A percentile compares a stretch with the other conserved stretches of the same genome.
Evolutionary conservation across 2,888 invertebrate genomes (phyloP).

Genomic region (Drosophila meridiana): DNA sequence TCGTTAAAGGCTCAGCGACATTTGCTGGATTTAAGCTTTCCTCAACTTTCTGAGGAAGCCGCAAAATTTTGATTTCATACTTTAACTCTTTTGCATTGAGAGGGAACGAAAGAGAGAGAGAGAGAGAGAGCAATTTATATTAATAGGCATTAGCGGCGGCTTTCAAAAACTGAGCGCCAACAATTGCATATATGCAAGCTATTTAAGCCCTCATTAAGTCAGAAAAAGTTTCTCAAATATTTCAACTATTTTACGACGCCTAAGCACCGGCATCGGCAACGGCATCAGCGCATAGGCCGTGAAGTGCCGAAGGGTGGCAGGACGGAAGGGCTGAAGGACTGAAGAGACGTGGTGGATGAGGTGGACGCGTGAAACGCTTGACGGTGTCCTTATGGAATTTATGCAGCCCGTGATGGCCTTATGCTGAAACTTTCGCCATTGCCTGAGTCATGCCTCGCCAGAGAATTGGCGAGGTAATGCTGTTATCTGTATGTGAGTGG

Average conservation of each 20-base stretch:
- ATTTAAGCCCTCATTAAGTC: constrained; percentile 72
- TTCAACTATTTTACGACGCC: constrained; percentile 70
- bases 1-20: not conserved
- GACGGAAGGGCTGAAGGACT: not conserved
- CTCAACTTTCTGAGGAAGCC: not conserved
- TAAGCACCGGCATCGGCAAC: constrained; percentile 51
- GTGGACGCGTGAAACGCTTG: constrained; percentile 32
- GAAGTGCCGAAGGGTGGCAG: not conserved
- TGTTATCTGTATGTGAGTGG: constrained; percentile 19
- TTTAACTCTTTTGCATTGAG: constrained; percentile 5
- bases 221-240: constrained; percentile 63
- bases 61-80: constrained; percentile 7
- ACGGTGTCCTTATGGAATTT: constrained; percentile 64
- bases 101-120: not conserved
- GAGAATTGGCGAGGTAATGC: constrained; percentile 30
- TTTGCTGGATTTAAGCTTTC: not conserved
- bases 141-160: constrained; percentile 13
- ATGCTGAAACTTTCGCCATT: constrained; percentile 59
- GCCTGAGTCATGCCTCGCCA: constrained; percentile 47
- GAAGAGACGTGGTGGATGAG: not conserved
- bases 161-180: constrained; percentile 31
- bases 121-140: constrained; percentile 3
- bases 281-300: constrained; percentile 37
- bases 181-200: constrained; percentile 66
- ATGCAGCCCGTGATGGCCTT: constrained; percentile 58